Percentiles rank a stretch among this genome's conserved stretches.
Conservation (phyloP, 2,113 vertebrate genomes). For the Columbina picui region DNA sequence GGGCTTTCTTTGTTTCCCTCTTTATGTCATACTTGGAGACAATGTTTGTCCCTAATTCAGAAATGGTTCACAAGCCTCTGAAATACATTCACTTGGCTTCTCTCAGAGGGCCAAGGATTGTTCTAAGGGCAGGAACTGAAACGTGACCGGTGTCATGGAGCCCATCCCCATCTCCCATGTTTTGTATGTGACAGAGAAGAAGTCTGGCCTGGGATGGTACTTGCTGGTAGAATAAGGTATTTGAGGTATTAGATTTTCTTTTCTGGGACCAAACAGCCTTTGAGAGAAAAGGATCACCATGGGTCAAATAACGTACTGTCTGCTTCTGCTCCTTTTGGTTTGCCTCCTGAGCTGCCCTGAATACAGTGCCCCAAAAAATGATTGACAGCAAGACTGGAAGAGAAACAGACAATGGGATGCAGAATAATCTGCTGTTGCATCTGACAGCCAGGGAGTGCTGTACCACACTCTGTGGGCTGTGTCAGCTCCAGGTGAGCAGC, state of each 20-base stretch:
- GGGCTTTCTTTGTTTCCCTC: not conserved
- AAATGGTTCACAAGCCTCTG: not conserved
- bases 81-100: not conserved
- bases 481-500: not conserved
- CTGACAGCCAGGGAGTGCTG: not conserved
- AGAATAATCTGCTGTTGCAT: not conserved
- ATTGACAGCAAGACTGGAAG: not conserved
- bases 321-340: not conserved
- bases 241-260: not conserved
- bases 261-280: rapidly evolving
- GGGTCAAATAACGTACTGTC: not conserved
- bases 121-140: not conserved
- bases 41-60: not conserved
- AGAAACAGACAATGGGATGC: not conserved
- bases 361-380: not conserved
- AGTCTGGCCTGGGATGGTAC: not conserved
- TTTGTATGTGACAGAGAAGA: not conserved
- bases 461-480: rapidly evolving
- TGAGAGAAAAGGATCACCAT: not conserved
- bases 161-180: not conserved
- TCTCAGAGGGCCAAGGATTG: not conserved
- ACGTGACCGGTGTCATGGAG: not conserved
- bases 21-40: not conserved
- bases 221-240: not conserved
- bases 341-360: not conserved